A percentile compares a stretch with the other conserved stretches of the same genome.
Conservation (phyloP, 1,140 invertebrate genomes). For the Pantala flavescens region DNA sequence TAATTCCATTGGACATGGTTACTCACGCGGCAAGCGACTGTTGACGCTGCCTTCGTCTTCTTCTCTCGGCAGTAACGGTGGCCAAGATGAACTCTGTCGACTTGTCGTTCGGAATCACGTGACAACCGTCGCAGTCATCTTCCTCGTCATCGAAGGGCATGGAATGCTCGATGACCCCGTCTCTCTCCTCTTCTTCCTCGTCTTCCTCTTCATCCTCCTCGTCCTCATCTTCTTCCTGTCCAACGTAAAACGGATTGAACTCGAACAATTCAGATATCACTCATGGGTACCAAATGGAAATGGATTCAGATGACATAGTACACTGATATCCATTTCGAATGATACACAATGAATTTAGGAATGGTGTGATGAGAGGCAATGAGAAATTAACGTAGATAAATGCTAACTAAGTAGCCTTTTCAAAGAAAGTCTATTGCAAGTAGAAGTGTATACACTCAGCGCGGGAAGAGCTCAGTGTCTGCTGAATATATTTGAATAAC, state of each 20-base stretch:
- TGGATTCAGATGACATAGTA: too few species aligned
- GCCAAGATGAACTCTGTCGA: conserved; percentile 80
- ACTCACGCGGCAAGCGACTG: neutral
- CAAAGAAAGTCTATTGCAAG: too few species aligned
- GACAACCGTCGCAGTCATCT: conserved; percentile 55
- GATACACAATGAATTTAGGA: too few species aligned
- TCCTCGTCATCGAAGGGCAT: conserved; percentile 34
- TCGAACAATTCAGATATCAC: neutral
- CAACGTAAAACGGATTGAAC: conserved; percentile 46
- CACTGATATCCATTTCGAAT: too few species aligned
- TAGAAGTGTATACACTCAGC: too few species aligned
- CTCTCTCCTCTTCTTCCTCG: conserved; percentile 44
- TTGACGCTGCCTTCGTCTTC: conserved; percentile 29
- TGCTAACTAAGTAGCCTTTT: too few species aligned
- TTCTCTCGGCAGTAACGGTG: conserved; percentile 66
- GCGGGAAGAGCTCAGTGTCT: too few species aligned
- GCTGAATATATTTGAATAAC: too few species aligned
- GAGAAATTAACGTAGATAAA: too few species aligned
- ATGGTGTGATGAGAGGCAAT: too few species aligned
- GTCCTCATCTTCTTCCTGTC: conserved; percentile 58
- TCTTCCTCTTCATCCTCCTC: conserved; percentile 40
- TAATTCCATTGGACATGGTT: too few species aligned
- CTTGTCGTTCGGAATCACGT: conserved; percentile 80
- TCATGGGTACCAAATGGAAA: neutral
- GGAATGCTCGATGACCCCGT: conserved; percentile 51